A percentile compares a stretch with the other conserved stretches of the same genome.
These are phyloP conservation scores for Diorhabda sublineata DNA, from an alignment of 1,140 invertebrate species.

Conservation along the genomic window DNA sequence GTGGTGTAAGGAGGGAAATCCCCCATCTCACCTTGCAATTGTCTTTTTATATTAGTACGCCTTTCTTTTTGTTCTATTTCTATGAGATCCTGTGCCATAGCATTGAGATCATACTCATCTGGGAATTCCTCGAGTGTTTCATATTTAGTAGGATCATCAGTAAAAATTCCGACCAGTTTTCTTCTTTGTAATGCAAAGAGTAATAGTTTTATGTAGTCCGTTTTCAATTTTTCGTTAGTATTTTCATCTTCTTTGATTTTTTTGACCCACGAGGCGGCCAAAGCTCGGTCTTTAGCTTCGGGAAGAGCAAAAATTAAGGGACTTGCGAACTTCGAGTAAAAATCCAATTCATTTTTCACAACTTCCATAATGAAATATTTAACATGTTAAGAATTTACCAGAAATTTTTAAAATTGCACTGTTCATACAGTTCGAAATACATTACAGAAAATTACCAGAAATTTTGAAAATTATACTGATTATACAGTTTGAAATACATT, in stretches of 20 bases:
- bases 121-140: slow-evolving; percentile 38
- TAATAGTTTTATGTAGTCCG: slow-evolving; percentile 45
- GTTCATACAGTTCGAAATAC: too few species aligned
- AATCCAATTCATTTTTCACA: slow-evolving; percentile 40
- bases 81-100: slow-evolving; percentile 38
- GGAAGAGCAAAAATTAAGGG: slow-evolving; percentile 43
- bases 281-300: slow-evolving; percentile 41
- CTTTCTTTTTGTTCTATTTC: slow-evolving; percentile 35
- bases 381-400: too few species aligned
- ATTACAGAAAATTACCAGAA: too few species aligned
- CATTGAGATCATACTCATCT: slow-evolving; percentile 34
- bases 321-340: slow-evolving; percentile 45
- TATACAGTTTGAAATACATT: too few species aligned
- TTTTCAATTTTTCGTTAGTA: slow-evolving; percentile 33
- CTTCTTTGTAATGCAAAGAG: slow-evolving; percentile 44
- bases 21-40: slow-evolving; percentile 27
- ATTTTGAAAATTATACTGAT: too few species aligned
- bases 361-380: slow-evolving; percentile 10
- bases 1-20: slow-evolving; percentile 35
- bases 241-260: slow-evolving; percentile 38
- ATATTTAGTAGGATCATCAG: slow-evolving; percentile 37
- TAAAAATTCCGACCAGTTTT: slow-evolving; percentile 42
- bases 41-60: slow-evolving; percentile 20
- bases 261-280: slow-evolving; percentile 45
- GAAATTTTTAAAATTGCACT: too few species aligned